Evolutionary conservation across 1,140 invertebrate species (phyloP).

Genomic region (Musca domestica): DNA sequence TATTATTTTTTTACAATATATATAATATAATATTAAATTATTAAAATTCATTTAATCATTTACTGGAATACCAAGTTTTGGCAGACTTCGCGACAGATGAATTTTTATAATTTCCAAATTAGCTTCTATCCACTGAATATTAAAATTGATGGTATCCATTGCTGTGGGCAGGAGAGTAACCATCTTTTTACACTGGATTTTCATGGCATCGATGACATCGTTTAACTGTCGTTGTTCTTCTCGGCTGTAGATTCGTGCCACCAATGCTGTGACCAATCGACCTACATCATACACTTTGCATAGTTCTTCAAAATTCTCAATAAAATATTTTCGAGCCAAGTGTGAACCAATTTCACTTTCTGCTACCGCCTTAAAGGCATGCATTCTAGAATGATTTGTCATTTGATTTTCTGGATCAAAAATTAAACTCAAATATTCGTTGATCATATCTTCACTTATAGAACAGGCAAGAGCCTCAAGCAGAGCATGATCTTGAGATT

Average conservation of each 20-base stretch:
- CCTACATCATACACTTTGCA: slow-evolving; percentile 52
- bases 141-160: slow-evolving; percentile 55
- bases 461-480: slow-evolving; percentile 69
- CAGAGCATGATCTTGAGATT: slow-evolving; percentile 68
- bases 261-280: slow-evolving; percentile 52
- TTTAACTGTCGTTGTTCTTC: slow-evolving; percentile 55
- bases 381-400: slow-evolving; percentile 66
- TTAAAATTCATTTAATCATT: too few species aligned
- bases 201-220: slow-evolving; percentile 50
- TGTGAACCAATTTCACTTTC: slow-evolving; percentile 61
- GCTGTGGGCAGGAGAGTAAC: slow-evolving; percentile 55
- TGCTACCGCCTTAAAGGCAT: slow-evolving; percentile 62
- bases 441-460: slow-evolving; percentile 69
- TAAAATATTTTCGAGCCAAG: slow-evolving; percentile 65
- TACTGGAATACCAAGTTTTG: too few species aligned
- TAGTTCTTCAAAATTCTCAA: slow-evolving; percentile 59
- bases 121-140: slow-evolving; percentile 56
- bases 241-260: slow-evolving; percentile 53
- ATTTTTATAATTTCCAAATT: slow-evolving; percentile 29
- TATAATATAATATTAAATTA: too few species aligned
- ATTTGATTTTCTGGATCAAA: slow-evolving; percentile 63
- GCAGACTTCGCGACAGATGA: too few species aligned
- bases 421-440: slow-evolving; percentile 65
- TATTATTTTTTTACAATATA: too few species aligned
- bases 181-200: slow-evolving; percentile 52